These are phyloP conservation scores for Chymomyza costata DNA, from an alignment of 1,140 invertebrate genomes.

Conservation along the genomic window DNA sequence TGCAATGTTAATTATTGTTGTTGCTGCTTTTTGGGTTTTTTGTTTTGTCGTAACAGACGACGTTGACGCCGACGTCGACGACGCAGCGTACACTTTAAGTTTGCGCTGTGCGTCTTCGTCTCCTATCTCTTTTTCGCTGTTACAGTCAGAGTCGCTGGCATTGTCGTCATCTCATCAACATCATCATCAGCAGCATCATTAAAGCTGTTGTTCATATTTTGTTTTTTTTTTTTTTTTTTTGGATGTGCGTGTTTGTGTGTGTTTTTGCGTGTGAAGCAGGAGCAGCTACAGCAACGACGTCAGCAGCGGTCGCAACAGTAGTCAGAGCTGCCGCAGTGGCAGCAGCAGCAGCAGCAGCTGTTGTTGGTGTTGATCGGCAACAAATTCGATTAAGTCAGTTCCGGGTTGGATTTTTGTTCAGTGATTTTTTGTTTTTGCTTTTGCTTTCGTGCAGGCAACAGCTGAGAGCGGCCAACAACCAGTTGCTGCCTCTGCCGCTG, in stretches of 20 bases:
- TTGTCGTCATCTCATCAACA: slow-evolving; percentile 44
- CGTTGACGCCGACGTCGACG: too few relatives aligned
- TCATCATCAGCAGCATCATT: slow-evolving; percentile 45
- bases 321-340: too few relatives aligned
- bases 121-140: background rate
- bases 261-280: slow-evolving; percentile 36
- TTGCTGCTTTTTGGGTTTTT: too few relatives aligned
- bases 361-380: slow-evolving; percentile 54
- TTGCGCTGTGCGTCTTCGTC: background rate
- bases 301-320: slow-evolving; percentile 13
- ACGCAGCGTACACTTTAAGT: too few relatives aligned
- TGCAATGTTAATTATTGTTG: too few relatives aligned
- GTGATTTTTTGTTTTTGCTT: slow-evolving; percentile 35
- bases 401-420: slow-evolving; percentile 66
- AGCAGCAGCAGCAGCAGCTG: slow-evolving; percentile 21
- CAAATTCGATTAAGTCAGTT: slow-evolving; percentile 70
- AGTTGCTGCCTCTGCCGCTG: slow-evolving; percentile 20
- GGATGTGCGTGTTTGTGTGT: slow-evolving; percentile 29
- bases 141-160: slow-evolving; percentile 24
- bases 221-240: too few relatives aligned
- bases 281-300: slow-evolving; percentile 26
- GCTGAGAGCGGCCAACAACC: background rate
- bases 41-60: too few relatives aligned
- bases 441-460: slow-evolving; percentile 19
- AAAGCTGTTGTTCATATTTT: slow-evolving; percentile 32